Conservation (phyloP, 2,888 invertebrate genomes). For the Lingula anatina region DNA sequence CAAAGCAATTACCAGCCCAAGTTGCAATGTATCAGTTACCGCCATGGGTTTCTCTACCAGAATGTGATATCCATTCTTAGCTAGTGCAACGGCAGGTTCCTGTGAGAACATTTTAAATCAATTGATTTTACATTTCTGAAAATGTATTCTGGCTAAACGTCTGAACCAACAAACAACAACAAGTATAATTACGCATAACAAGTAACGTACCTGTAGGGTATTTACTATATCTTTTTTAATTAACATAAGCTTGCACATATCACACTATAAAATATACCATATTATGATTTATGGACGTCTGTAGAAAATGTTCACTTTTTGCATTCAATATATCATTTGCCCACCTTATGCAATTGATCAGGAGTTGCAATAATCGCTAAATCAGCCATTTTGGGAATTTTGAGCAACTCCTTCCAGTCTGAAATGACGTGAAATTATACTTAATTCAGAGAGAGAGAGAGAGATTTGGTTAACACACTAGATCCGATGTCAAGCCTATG, state of each 20-base stretch:
- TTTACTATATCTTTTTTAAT: too few relatives aligned
- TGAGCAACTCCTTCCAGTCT: conserved; percentile 38
- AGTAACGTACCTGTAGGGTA: too few relatives aligned
- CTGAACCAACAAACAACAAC: background rate
- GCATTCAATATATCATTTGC: too few relatives aligned
- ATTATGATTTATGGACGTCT: too few relatives aligned
- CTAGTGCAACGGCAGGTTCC: conserved; percentile 50
- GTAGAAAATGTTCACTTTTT: too few relatives aligned
- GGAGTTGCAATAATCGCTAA: conserved; percentile 48
- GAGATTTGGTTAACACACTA: background rate
- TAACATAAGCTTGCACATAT: too few relatives aligned
- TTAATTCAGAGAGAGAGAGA: background rate
- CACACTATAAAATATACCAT: too few relatives aligned
- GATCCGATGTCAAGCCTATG: background rate
- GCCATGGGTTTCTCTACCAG: conserved; percentile 56
- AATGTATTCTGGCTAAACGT: too few relatives aligned
- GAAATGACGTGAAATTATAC: conserved; percentile 1
- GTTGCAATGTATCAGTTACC: conserved; percentile 25
- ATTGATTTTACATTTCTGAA: too few relatives aligned
- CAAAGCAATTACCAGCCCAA: too few relatives aligned
- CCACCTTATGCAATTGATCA: conserved; percentile 45
- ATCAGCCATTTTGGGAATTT: conserved; percentile 45
- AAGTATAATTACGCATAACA: background rate
- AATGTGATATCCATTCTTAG: conserved; percentile 53
- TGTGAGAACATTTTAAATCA: conserved; percentile 18